Percentiles rank a stretch among this genome's conserved stretches.
phyloP scores from a whole-genome alignment of 2,113 vertebrate genomes.

The Solea senegalensis region DNA sequence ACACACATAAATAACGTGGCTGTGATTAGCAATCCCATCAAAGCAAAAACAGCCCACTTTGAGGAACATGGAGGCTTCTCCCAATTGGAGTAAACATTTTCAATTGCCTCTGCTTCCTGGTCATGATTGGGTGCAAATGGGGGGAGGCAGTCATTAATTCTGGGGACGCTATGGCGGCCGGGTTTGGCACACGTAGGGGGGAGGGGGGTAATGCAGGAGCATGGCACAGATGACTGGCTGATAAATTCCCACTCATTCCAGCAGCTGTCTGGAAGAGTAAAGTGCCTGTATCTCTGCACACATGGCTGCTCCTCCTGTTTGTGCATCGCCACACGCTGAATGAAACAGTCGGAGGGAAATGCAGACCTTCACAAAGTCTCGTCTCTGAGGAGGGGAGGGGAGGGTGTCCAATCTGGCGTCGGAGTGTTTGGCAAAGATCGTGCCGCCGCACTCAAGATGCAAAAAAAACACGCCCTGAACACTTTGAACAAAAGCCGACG shows the following conservation, averaged over 20 bases:
- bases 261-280: slow-evolving; percentile 80
- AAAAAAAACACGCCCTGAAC: slow-evolving; percentile 47
- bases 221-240: slow-evolving; percentile 79
- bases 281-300: slow-evolving; percentile 73
- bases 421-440: slow-evolving; percentile 61
- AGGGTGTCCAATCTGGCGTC: slow-evolving; percentile 65
- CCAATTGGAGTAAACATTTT: slow-evolving; percentile 80
- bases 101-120: slow-evolving; percentile 79
- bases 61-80: slow-evolving; percentile 76
- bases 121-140: slow-evolving; percentile 82
- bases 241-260: slow-evolving; percentile 81
- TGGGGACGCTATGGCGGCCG: slow-evolving; percentile 44
- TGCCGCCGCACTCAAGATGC: slow-evolving; percentile 58
- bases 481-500: slow-evolving; percentile 61
- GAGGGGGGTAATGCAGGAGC: slow-evolving; percentile 57
- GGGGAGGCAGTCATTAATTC: slow-evolving; percentile 82
- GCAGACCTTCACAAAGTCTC: slow-evolving; percentile 70
- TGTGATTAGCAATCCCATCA: slow-evolving; percentile 82
- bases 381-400: slow-evolving; percentile 60
- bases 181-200: slow-evolving; percentile 52
- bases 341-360: slow-evolving; percentile 72
- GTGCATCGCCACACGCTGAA: slow-evolving; percentile 76
- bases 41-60: slow-evolving; percentile 80
- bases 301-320: slow-evolving; percentile 78
- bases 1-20: slow-evolving; percentile 79